phyloP scores from a whole-genome alignment of 64 coral and sea anemone species.

The Stylophora pistillata region DNA sequence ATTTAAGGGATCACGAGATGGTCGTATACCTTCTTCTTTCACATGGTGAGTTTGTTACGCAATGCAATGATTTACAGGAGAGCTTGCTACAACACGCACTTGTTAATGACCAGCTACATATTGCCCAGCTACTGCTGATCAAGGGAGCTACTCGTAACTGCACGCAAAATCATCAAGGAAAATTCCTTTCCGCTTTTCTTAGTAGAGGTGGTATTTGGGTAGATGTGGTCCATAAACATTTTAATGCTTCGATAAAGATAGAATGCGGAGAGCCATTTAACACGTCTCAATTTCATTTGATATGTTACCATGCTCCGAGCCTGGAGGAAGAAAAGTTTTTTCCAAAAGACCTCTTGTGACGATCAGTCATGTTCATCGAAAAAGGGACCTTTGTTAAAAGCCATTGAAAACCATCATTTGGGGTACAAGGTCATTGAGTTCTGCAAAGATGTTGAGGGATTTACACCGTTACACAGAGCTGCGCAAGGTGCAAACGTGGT shows the following conservation, averaged over 20 bases:
- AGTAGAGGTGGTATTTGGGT: background rate
- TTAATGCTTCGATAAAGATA: background rate
- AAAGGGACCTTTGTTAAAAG: background rate
- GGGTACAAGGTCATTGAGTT: constrained; percentile 18
- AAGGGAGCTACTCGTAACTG: background rate
- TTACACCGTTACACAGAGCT: constrained; percentile 8
- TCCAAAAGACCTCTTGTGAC: background rate
- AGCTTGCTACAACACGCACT: constrained; percentile 18
- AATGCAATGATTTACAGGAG: background rate
- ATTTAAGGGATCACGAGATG: background rate
- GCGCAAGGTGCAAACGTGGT: constrained; percentile 42
- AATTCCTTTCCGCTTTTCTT: background rate
- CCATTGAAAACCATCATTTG: constrained; percentile 26
- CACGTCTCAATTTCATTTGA: background rate
- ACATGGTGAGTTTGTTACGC: background rate
- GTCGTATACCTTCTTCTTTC: background rate
- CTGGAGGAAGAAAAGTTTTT: background rate
- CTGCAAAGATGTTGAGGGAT: constrained; percentile 51
- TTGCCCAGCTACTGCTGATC: background rate
- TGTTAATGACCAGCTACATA: background rate
- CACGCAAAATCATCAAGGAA: background rate
- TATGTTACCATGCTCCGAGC: background rate
- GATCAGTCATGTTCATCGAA: background rate
- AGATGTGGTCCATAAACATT: background rate
- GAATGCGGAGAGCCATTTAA: background rate